These are phyloP conservation scores for Rhincodon typus DNA, from an alignment of 2,797 vertebrate species.

Conservation along the genomic window DNA sequence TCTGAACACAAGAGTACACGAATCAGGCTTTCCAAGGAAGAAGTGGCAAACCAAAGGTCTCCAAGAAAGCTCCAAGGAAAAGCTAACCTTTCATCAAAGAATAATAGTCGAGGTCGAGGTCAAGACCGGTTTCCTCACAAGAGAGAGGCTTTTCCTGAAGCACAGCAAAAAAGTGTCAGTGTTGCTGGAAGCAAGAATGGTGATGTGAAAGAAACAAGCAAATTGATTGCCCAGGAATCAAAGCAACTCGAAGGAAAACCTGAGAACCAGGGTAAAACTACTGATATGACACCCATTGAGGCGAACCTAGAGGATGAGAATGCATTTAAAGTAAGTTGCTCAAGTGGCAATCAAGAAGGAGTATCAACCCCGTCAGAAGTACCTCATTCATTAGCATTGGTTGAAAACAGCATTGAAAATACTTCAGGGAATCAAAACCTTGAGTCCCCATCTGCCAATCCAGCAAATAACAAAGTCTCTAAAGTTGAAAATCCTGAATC, in stretches of 20 bases:
- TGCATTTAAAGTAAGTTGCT: neutral
- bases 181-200: neutral
- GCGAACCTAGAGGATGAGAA: neutral
- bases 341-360: constrained; percentile 1
- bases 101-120: neutral
- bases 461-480: neutral
- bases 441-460: neutral
- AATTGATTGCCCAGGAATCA: neutral
- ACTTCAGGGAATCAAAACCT: neutral
- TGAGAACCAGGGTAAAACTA: neutral
- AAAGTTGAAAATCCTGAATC: constrained; percentile 45
- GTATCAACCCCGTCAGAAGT: neutral
- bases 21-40: neutral
- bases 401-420: neutral
- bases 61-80: neutral
- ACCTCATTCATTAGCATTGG: neutral
- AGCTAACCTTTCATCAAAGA: neutral
- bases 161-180: neutral
- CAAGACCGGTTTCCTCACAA: neutral
- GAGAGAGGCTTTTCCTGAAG: neutral
- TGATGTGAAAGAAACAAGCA: neutral
- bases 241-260: neutral
- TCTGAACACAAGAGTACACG: neutral
- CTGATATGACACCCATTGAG: neutral
- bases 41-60: neutral